Evolutionary conservation across 64 coral and sea anemone species (phyloP), one percentile per base, ranked within the genome.

Genomic region (Porites lutea): DNA sequence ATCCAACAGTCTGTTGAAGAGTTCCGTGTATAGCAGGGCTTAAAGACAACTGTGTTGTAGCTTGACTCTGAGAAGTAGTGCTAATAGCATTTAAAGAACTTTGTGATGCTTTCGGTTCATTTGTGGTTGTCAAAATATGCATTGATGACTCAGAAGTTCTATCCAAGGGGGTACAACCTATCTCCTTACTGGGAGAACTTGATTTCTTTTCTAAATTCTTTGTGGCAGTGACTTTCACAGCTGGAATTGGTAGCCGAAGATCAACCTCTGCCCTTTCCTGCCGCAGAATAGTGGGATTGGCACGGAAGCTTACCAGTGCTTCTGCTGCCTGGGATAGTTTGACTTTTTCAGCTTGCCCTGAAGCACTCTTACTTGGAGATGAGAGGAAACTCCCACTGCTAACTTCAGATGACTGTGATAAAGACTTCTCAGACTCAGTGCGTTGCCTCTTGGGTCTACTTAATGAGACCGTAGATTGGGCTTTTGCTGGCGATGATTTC

Each of bases 301-400:
- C 19, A 77, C 91, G 83, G 52, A 93, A 93, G 43, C 91, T 93
- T 13, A 93, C 91, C 13, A 93, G 43, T 37, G 91, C 91, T 71
- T 93, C 91, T 3, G 91, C 91, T 18, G 91, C 91, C 52, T 93
- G 91, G 0, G 91, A 93, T 13, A 93, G 61, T 8, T 79, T 93
- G 13, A 75, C 91, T 53, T 87, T 72, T 47, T 88, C 86, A 75
- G 69, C 58, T 88, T 59, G 73, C 20, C 86, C 71, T 55, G 73
- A 53, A 52, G 27, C n/a, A 13, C 14, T 74, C 45, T 43, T 64
- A 0, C 27, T 48, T 61, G 57, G 52, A 52, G 20, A 58, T 11
- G 20, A 18, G 15, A 52, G 49, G 20, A 21, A 62, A 60, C 55
- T 66, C 7, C 21, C 54, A 20, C 5, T 82, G 10, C 14, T 75